Evolutionary conservation across 2,888 invertebrate genomes (phyloP).

Genomic region (Schizaphis graminum): DNA sequence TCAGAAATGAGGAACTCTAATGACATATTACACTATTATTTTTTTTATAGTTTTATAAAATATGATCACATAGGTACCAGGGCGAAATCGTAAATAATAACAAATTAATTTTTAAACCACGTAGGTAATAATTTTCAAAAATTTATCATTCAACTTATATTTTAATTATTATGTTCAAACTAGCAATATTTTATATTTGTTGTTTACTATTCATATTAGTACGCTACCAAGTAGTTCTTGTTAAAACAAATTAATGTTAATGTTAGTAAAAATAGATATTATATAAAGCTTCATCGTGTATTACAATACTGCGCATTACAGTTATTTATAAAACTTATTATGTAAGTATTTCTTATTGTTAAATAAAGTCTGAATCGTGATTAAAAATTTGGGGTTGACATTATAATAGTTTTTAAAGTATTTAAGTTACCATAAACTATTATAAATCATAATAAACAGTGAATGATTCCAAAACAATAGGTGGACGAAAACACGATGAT

Average conservation of each 20-base stretch:
- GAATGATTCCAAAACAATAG: neutral
- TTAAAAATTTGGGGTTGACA: neutral
- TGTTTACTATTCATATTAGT: too few relatives aligned
- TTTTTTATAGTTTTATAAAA: neutral
- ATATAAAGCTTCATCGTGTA: neutral
- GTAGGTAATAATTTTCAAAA: neutral
- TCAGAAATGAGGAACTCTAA: neutral
- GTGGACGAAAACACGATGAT: neutral
- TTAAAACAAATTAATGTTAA: too few relatives aligned
- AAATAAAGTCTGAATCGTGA: neutral
- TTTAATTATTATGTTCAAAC: too few relatives aligned
- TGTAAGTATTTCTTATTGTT: neutral
- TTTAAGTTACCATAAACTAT: neutral
- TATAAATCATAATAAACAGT: neutral
- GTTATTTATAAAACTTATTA: neutral
- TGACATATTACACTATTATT: neutral
- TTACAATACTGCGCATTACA: neutral
- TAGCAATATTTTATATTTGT: too few relatives aligned
- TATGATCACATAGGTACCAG: neutral
- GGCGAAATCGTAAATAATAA: neutral
- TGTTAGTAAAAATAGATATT: neutral
- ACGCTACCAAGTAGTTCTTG: too few relatives aligned
- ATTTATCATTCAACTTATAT: neutral
- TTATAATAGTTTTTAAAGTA: neutral
- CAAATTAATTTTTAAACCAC: neutral